Evolutionary conservation across 2,888 invertebrate genomes (phyloP).

Genomic region (Leptinotarsa juncta): DNA sequence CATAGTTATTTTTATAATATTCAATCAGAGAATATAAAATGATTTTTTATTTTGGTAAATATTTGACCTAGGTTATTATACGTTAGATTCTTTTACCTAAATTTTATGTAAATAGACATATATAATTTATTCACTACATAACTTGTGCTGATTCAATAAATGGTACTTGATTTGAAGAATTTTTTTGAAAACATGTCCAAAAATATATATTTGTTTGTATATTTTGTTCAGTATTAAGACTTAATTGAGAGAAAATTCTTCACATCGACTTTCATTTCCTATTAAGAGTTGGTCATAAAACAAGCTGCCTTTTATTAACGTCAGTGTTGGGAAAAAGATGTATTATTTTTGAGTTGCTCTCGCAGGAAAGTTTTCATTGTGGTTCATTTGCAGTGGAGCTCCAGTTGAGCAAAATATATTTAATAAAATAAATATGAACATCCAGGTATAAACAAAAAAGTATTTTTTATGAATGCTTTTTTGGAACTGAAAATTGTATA

Average conservation of each 20-base stretch:
- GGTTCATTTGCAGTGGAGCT: no score
- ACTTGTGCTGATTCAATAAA: neutral
- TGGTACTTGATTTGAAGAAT: conserved; percentile 13
- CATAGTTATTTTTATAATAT: conserved; percentile 19
- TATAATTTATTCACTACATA: neutral
- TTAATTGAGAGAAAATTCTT: conserved; percentile 13
- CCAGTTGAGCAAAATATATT: no score
- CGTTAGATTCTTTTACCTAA: neutral
- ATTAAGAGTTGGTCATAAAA: neutral
- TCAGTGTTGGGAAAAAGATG: neutral
- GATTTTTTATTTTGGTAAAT: conserved; percentile 18
- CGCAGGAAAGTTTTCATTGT: no score
- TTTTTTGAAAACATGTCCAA: conserved; percentile 9
- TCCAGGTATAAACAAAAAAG: no score
- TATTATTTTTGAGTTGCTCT: no score
- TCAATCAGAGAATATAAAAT: conserved; percentile 13
- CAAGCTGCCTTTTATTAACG: neutral
- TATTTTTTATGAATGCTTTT: no score
- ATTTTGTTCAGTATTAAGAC: conserved; percentile 2
- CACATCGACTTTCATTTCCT: conserved; percentile 1
- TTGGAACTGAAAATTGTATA: no score
- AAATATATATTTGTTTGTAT: neutral
- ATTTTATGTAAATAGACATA: conserved; percentile 7
- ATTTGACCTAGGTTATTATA: conserved; percentile 12
- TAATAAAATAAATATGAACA: no score